Evolutionary conservation across 2,888 invertebrate genomes (phyloP), one percentile per base, ranked within the genome.

Genomic region (Oeneis ivallda): DNA sequence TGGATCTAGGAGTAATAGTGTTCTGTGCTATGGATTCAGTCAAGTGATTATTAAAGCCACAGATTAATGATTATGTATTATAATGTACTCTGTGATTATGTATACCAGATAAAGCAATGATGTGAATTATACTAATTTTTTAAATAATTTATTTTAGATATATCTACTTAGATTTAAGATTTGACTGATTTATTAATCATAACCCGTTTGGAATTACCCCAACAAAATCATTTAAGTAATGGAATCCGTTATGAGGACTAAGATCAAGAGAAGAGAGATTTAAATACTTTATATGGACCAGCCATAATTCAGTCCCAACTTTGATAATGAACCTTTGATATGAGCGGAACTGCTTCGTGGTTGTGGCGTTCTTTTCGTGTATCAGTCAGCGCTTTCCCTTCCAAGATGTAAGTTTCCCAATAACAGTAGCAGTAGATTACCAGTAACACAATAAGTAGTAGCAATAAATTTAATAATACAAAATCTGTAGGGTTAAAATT

Each of bases 211-310:
- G 45, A 45, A 15, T 45, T 6, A 45, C 9, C 15, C 15, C 15
- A 47, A 52, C 1, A 26, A 32, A 52, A 32, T 52, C 34, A 47
- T 17, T 7, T 52, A 52, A n/a, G 52, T 52, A 32, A 52, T 52
- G 52, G 32, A 52, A 52, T 52, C 52, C 32, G n/a, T 13, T 52
- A 1, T 32, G 34, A 5, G 34, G 32, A 34, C 47, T 9, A 9
- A 17, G 8, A 9, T 15, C 15, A 47, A 15, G 15, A 47, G 15
- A 9, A 41, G 8, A 37, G 9, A 8, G 37, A 5, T 1, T 37
- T n/a, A n/a, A n/a, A n/a, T n/a, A n/a, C n/a, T n/a, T n/a, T 13
- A 5, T 47, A 15, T 17, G 17, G 17, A 17, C 7, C n/a, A 45
- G 15, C 43, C 41, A 41, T 11, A 13, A 11, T 13, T 2, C 6